Conservation (phyloP, 2,113 vertebrate species). For the Sapayoa aenigma region DNA sequence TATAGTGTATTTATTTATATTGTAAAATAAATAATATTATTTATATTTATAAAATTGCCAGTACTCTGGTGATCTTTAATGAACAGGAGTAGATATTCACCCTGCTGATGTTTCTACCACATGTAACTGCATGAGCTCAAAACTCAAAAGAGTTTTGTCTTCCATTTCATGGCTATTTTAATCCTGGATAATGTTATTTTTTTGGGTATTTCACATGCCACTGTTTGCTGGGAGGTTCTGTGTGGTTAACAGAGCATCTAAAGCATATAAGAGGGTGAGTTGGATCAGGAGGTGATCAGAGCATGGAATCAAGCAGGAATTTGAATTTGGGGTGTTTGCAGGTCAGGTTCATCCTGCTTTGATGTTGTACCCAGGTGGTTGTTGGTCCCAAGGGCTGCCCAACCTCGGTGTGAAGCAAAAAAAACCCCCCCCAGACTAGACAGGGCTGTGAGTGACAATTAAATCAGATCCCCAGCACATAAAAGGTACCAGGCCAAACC, state of each 20-base stretch:
- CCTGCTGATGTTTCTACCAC: neutral
- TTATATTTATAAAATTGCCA: neutral
- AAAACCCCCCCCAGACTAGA: neutral
- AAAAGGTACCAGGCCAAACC: accelerated
- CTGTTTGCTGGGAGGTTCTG: neutral
- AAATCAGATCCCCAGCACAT: neutral
- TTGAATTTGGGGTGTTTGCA: neutral
- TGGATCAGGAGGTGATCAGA: neutral
- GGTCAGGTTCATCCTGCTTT: neutral
- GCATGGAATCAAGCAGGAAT: neutral
- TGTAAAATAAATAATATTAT: neutral
- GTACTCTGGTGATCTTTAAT: neutral
- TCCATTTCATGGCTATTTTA: neutral
- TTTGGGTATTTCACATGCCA: neutral
- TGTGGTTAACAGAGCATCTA: neutral
- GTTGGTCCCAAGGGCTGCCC: neutral
- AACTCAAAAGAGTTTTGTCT: neutral
- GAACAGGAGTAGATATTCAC: neutral
- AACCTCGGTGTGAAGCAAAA: neutral
- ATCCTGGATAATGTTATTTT: neutral
- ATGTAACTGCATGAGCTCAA: neutral
- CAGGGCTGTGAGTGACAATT: neutral
- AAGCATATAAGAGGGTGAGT: accelerated
- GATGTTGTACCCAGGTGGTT: accelerated
- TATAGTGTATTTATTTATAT: neutral